These are phyloP conservation scores for Halcyon chelicuti DNA, from an alignment of 2,797 vertebrate species.

Conservation along the genomic window DNA sequence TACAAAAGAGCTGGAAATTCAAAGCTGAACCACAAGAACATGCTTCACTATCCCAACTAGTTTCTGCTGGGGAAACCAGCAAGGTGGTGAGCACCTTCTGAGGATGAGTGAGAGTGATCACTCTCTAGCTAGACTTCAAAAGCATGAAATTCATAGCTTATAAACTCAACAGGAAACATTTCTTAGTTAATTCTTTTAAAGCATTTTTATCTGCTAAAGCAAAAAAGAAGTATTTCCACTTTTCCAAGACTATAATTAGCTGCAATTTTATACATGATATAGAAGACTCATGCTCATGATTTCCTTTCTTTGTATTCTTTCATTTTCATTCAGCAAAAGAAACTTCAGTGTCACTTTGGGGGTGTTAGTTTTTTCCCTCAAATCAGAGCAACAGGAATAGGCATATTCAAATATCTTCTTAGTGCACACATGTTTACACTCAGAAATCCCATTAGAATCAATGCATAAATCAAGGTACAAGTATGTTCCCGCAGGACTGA, in stretches of 20 bases:
- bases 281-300: not conserved
- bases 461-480: slow-evolving; percentile 38
- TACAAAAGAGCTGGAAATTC: not conserved
- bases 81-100: not conserved
- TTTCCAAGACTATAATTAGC: not conserved
- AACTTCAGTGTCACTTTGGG: not conserved
- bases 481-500: slow-evolving; percentile 7
- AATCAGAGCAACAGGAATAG: slow-evolving; percentile 35
- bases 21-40: not conserved
- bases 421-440: not conserved
- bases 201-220: not conserved
- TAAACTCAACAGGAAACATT: not conserved
- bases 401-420: slow-evolving; percentile 33
- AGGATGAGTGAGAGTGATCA: not conserved
- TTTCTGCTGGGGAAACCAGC: not conserved
- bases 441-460: slow-evolving; percentile 36
- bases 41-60: not conserved
- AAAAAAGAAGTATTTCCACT: not conserved
- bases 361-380: not conserved
- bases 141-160: not conserved
- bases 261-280: not conserved
- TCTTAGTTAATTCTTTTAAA: not conserved
- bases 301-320: slow-evolving; percentile 18
- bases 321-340: not conserved
- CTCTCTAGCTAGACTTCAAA: not conserved